Conservation (phyloP, 2,888 invertebrate genomes). For the Balanococcus diminutus region DNA sequence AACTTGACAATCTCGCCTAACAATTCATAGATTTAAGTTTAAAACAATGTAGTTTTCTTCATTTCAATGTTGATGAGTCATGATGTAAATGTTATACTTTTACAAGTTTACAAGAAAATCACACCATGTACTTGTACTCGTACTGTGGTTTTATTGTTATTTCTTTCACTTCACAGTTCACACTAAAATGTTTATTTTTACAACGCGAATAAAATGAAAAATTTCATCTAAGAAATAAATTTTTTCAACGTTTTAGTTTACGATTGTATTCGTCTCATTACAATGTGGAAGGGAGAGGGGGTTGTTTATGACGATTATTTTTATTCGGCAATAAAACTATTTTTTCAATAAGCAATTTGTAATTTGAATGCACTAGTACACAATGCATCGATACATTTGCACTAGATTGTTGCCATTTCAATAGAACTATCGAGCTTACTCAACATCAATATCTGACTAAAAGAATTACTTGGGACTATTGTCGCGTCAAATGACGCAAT, state of each 20-base stretch:
- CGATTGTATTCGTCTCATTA: not conserved
- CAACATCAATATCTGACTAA: not conserved
- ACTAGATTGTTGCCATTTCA: not conserved
- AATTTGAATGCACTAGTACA: not conserved
- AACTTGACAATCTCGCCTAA: not conserved
- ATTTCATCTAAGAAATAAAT: not conserved
- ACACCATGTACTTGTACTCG: not conserved
- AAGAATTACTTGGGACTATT: not conserved
- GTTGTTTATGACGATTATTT: not conserved
- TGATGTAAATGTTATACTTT: conserved; percentile 10
- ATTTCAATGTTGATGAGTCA: not conserved
- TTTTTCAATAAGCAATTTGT: not conserved
- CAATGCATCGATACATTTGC: not conserved
- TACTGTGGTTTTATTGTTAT: not conserved
- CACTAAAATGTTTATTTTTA: not conserved
- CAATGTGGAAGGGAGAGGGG: not conserved
- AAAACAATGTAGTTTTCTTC: not conserved
- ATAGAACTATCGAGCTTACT: not conserved
- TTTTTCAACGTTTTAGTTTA: not conserved
- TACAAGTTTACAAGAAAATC: not conserved
- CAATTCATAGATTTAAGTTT: not conserved
- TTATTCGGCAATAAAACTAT: not conserved
- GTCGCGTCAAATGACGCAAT: not conserved
- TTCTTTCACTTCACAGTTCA: not conserved
- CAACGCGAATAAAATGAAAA: not conserved